Conservation (phyloP, 2,113 vertebrate species). For the Panthera leo region DNA sequence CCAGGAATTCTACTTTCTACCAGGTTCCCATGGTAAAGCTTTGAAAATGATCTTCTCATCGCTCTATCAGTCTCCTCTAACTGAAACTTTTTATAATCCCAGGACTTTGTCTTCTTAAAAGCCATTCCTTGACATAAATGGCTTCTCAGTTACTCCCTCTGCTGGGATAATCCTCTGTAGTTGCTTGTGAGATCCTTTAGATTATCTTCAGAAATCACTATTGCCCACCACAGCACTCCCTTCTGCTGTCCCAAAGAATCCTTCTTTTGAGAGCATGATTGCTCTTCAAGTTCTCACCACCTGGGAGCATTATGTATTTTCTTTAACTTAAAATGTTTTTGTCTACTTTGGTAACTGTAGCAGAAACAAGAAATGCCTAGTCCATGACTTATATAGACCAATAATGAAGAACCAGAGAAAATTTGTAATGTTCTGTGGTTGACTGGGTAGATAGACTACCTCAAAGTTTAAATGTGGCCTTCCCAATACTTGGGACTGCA, state of each 20-base stretch:
- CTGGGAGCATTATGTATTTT: not conserved
- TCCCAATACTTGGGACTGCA: not conserved
- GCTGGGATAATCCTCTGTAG: not conserved
- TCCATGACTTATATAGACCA: not conserved
- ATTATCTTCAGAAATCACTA: not conserved
- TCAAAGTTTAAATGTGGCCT: not conserved
- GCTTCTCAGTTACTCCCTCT: not conserved
- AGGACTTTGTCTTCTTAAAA: not conserved
- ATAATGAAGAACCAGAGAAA: not conserved
- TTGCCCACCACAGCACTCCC: not conserved
- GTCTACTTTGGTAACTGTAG: not conserved
- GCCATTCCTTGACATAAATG: not conserved
- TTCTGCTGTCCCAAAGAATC: not conserved
- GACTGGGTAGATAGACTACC: not conserved
- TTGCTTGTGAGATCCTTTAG: not conserved
- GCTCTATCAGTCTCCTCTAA: not conserved
- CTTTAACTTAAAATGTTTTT: constrained; percentile 21
- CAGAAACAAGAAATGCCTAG: constrained; percentile 12
- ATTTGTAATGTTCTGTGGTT: constrained; percentile 14
- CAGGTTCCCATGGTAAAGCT: not conserved
- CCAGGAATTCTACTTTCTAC: not conserved
- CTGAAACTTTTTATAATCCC: not conserved
- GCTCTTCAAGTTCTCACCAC: not conserved
- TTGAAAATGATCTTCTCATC: not conserved
- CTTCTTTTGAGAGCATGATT: not conserved